phyloP scores from a whole-genome alignment of 2,888 invertebrate species.

The Dusona sp. region DNA sequence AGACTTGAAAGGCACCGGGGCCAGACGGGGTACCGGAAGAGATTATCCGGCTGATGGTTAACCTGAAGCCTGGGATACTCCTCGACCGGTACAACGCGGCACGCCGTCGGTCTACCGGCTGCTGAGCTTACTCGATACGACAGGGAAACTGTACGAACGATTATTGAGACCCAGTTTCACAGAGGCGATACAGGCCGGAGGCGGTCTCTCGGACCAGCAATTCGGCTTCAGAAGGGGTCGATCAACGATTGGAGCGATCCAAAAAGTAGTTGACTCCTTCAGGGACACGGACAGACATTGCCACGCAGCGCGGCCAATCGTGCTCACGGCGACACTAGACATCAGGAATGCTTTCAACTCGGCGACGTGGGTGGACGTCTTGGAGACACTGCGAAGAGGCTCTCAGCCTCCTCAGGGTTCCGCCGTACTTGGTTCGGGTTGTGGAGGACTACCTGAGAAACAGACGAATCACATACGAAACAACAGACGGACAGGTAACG shows the following conservation, averaged over 20 bases:
- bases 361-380: constrained; percentile 33
- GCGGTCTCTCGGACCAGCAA: constrained; percentile 54
- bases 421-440: too few relatives aligned
- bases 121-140: constrained; percentile 53
- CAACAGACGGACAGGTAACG: constrained; percentile 43
- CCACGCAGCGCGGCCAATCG: constrained; percentile 60
- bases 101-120: constrained; percentile 65
- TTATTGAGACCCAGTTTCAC: constrained; percentile 64
- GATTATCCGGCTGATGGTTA: constrained; percentile 41
- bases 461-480: constrained; percentile 63
- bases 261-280: constrained; percentile 54
- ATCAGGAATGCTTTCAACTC: constrained; percentile 59
- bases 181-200: too few relatives aligned
- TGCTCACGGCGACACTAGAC: constrained; percentile 65
- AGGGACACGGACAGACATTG: background rate
- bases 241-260: constrained; percentile 68
- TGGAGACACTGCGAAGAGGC: constrained; percentile 41
- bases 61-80: constrained; percentile 40
- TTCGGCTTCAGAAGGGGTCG: constrained; percentile 17
- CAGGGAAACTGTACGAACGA: constrained; percentile 66
- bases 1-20: constrained; percentile 8
- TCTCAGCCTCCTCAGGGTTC: constrained; percentile 59
- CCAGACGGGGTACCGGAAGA: constrained; percentile 50
- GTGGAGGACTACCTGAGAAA: constrained; percentile 66
- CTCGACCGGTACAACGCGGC: constrained; percentile 52